Conservation (phyloP, 2,888 invertebrate genomes). For the Smittia sp. region DNA sequence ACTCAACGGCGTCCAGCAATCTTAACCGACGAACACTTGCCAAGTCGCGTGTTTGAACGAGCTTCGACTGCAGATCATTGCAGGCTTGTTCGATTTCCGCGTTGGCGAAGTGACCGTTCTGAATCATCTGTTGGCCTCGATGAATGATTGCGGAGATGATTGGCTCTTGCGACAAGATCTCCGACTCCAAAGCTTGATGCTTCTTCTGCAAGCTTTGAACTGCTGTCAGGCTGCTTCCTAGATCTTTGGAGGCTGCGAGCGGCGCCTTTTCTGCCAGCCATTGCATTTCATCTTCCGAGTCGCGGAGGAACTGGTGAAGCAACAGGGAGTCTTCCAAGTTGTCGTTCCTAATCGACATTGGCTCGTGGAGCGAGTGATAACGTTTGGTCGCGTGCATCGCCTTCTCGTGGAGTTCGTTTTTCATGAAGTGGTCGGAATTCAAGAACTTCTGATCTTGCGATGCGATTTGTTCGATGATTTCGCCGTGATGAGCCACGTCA, state of each 20-base stretch:
- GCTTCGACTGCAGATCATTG: slow-evolving; percentile 65
- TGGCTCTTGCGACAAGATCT: slow-evolving; percentile 81
- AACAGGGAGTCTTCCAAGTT: slow-evolving; percentile 87
- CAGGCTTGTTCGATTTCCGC: slow-evolving; percentile 67
- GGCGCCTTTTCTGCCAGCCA: slow-evolving; percentile 83
- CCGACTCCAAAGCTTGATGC: slow-evolving; percentile 87
- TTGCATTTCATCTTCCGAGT: slow-evolving; percentile 87
- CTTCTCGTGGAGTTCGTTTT: slow-evolving; percentile 75
- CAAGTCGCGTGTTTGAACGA: slow-evolving; percentile 68
- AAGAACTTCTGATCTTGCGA: slow-evolving; percentile 77
- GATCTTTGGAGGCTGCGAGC: slow-evolving; percentile 67
- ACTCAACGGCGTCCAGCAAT: slow-evolving; percentile 77
- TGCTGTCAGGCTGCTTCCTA: slow-evolving; percentile 64
- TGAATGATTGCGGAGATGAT: slow-evolving; percentile 70
- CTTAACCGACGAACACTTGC: slow-evolving; percentile 69
- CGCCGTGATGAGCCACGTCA: slow-evolving; percentile 78
- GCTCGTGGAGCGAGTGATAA: slow-evolving; percentile 80
- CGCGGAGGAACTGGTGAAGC: slow-evolving; percentile 84
- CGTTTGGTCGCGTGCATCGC: slow-evolving; percentile 66
- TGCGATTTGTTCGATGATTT: slow-evolving; percentile 75
- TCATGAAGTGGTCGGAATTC: slow-evolving; percentile 82
- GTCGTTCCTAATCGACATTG: slow-evolving; percentile 85
- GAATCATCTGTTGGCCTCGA: slow-evolving; percentile 74
- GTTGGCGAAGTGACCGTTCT: slow-evolving; percentile 82
- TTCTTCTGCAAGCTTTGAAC: slow-evolving; percentile 92